Evolutionary conservation across 2,888 invertebrate genomes (phyloP).

Genomic region (Acanthosepion esculentum): DNA sequence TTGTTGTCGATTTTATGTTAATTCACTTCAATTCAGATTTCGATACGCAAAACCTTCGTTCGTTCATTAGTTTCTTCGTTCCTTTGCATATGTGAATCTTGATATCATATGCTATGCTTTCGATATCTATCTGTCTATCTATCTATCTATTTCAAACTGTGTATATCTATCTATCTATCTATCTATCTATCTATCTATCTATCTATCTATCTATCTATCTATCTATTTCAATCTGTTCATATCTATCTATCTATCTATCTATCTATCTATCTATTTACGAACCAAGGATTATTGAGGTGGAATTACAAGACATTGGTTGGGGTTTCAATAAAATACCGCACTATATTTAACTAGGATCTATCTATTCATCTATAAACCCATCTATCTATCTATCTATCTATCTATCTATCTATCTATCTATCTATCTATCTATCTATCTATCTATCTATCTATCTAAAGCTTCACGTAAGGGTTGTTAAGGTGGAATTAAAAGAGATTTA

Average conservation of each 20-base stretch:
- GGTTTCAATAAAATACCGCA: no score
- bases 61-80: background rate
- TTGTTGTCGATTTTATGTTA: background rate
- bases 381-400: background rate
- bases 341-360: background rate
- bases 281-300: no score
- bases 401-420: background rate
- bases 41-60: background rate
- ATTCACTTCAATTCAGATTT: background rate
- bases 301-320: no score
- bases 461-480: no score
- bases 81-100: background rate
- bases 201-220: slow-evolving; percentile 21
- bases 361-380: background rate
- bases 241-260: background rate
- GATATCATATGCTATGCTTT: background rate
- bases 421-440: background rate
- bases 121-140: background rate
- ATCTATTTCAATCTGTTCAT: no score
- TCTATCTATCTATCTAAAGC: background rate
- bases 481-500: no score
- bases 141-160: background rate
- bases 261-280: background rate
- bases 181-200: background rate
- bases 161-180: background rate